Percentiles rank a stretch among this genome's conserved stretches.
phyloP scores from a whole-genome alignment of 2,888 invertebrate genomes.

The Chironomus tentans region DNA sequence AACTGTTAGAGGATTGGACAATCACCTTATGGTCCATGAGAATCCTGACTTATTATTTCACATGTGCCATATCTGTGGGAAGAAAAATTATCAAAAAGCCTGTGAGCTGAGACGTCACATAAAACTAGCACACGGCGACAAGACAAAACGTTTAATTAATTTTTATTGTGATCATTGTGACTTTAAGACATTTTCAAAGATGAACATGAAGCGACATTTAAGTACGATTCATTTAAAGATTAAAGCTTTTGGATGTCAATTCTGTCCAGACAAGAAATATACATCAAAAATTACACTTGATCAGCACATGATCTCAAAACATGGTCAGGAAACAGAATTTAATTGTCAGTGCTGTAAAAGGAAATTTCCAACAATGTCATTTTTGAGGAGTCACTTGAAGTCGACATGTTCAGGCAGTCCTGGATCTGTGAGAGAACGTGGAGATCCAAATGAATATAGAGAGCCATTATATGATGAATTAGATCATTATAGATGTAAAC shows the following conservation, averaged over 20 bases:
- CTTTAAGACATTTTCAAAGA: slow-evolving; percentile 18
- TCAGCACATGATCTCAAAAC: slow-evolving; percentile 14
- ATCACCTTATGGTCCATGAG: slow-evolving; percentile 5
- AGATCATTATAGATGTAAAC: slow-evolving; percentile 1
- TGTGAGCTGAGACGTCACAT: slow-evolving; percentile 2
- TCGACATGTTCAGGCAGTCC: slow-evolving; percentile 9
- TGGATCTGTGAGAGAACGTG: background rate
- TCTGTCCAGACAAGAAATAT: slow-evolving; percentile 17
- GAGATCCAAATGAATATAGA: slow-evolving; percentile 11
- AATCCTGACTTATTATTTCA: background rate
- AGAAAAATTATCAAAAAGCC: background rate
- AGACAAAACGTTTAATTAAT: background rate
- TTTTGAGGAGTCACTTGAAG: slow-evolving; percentile 14
- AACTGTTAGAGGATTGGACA: slow-evolving; percentile 5
- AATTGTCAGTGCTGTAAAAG: background rate
- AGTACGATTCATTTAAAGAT: slow-evolving; percentile 13
- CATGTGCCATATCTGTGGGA: slow-evolving; percentile 14
- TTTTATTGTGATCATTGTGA: slow-evolving; percentile 7
- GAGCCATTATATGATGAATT: background rate
- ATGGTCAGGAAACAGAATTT: background rate
- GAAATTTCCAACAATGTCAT: slow-evolving; percentile 14
- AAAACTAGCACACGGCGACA: background rate
- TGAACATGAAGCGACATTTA: slow-evolving; percentile 15
- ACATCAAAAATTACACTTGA: slow-evolving; percentile 19
- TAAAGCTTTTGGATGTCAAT: slow-evolving; percentile 3